phyloP scores from a whole-genome alignment of 1,140 invertebrate species.

The Vanessa atalanta region DNA sequence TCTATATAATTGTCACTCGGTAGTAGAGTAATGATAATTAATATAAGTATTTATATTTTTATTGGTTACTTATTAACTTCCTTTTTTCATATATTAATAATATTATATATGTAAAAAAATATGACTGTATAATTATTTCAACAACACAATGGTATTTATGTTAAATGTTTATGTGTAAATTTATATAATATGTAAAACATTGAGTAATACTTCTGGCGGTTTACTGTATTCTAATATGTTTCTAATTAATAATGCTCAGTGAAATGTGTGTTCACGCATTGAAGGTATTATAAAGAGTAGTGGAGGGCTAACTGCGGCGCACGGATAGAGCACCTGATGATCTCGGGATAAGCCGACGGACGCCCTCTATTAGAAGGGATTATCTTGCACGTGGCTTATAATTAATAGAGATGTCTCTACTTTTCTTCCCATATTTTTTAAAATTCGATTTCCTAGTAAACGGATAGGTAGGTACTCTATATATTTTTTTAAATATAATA shows the following conservation, averaged over 20 bases:
- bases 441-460: too few relatives aligned
- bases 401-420: slow-evolving; percentile 38
- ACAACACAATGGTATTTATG: too few relatives aligned
- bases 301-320: slow-evolving; percentile 7
- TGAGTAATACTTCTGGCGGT: not conserved
- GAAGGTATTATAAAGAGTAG: slow-evolving; percentile 15
- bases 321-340: slow-evolving; percentile 61
- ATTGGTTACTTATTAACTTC: too few relatives aligned
- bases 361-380: slow-evolving; percentile 72
- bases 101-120: too few relatives aligned
- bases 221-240: not conserved
- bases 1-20: too few relatives aligned
- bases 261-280: not conserved
- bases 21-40: too few relatives aligned
- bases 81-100: too few relatives aligned
- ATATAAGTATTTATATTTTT: too few relatives aligned
- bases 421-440: slow-evolving; percentile 9
- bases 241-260: not conserved
- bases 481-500: not conserved
- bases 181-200: not conserved
- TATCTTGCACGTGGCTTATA: slow-evolving; percentile 70
- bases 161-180: too few relatives aligned
- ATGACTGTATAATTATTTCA: too few relatives aligned
- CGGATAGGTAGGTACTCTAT: too few relatives aligned
- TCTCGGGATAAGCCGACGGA: slow-evolving; percentile 61